A percentile compares a stretch with the other conserved stretches of the same genome.
Conservation (phyloP, 2,888 invertebrate genomes). For the Spilarctia lutea region DNA sequence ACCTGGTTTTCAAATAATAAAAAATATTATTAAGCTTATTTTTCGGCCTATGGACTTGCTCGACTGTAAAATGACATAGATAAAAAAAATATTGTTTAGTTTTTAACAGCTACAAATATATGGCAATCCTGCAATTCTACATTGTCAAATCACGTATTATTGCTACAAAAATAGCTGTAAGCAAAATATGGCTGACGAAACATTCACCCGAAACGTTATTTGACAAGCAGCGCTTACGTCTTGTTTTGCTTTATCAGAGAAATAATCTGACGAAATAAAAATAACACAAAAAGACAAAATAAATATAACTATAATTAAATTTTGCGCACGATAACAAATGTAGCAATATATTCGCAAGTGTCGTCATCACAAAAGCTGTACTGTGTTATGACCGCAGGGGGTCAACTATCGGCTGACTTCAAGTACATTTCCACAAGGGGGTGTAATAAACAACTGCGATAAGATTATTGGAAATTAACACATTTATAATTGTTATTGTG, state of each 20-base stretch:
- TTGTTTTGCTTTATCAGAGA: constrained; percentile 33
- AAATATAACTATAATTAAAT: constrained; percentile 36
- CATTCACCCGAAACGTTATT: constrained; percentile 15
- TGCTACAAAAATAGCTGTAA: neutral
- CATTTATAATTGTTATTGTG: constrained; percentile 49
- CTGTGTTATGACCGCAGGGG: constrained; percentile 66
- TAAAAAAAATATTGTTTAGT: neutral
- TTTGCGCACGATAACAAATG: constrained; percentile 39
- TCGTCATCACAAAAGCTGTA: constrained; percentile 66
- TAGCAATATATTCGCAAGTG: constrained; percentile 62
- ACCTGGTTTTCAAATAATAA: neutral
- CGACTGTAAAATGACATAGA: neutral
- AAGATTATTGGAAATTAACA: constrained; percentile 64
- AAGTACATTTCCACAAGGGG: constrained; percentile 79
- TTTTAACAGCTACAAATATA: neutral
- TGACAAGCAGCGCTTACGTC: constrained; percentile 25
- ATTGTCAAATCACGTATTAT: neutral
- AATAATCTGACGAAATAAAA: constrained; percentile 56
- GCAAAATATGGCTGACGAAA: constrained; percentile 11
- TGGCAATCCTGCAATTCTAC: neutral
- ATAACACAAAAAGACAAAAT: constrained; percentile 35
- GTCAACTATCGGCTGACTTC: constrained; percentile 75
- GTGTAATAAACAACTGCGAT: constrained; percentile 67
- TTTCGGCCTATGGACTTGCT: neutral
- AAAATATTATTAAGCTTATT: neutral